Base-by-base conservation (phyloP, 2,888 invertebrate species). In the Spicauda simplicius region DNA sequence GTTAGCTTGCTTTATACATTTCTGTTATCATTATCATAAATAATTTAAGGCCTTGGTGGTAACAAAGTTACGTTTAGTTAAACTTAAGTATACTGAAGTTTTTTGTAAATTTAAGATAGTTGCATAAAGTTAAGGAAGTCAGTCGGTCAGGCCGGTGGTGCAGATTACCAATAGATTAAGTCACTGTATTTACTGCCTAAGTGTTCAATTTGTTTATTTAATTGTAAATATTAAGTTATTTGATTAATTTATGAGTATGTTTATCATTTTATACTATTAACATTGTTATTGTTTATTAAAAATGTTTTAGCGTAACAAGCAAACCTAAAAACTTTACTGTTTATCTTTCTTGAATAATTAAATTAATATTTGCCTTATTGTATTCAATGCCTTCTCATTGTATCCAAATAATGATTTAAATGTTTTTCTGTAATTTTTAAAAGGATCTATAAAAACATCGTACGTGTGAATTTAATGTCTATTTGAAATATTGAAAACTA, bases 91-190 rank as follows among this genome's bases (percentile, higher is more conserved):
- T 59, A 3, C 11, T 5, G 2, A 45, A n/a, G 3, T n/a, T n/a
- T 45, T n/a, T 45, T n/a, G 45, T 45, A n/a, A 45, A 45, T 6
- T n/a, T 45, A 56, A 41, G 19, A 16, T 37, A 60, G 41, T 61
- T 61, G 60, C 56, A 30, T 62, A 62, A 76, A 76, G 71, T 68
- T 72, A 30, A 30, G 37, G 37, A 37, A 37, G 54, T 74, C 72
- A 57, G 55, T 66, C 20, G 57, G 77, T 82, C 79, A 90, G 92
- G 93, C 93, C 93, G 93, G 93, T 92, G 93, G 93, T 93, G 93
- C 93, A 93, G 93, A 93, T 93, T 93, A 93, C 93, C 93, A 93
- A 80, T 91, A 90, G 81, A 79, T 14, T 87, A 87, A 87, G 84
- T 77, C 72, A 82, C 72, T 78, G 76, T 77, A 77, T 77, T 77